Conservation (phyloP, 2,797 vertebrate genomes). For the Naso thynnoides region DNA sequence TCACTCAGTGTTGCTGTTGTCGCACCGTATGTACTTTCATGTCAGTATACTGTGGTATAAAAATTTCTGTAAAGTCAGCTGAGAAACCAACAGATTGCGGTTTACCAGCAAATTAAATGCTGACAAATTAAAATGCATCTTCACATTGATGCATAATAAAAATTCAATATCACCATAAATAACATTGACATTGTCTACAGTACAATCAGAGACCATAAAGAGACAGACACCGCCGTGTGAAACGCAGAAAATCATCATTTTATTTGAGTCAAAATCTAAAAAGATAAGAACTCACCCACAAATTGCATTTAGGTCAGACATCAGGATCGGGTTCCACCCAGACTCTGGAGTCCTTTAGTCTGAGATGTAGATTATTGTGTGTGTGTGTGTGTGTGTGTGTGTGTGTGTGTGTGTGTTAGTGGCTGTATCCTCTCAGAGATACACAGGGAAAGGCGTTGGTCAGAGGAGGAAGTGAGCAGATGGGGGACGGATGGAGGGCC, state of each 20-base stretch:
- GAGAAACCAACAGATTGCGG: too few species aligned
- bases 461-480: constrained; percentile 67
- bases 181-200: not conserved
- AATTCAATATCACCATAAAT: not conserved
- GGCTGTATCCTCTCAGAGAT: constrained; percentile 15
- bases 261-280: not conserved
- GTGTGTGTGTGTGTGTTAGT: not conserved
- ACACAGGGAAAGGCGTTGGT: constrained; percentile 29
- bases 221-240: not conserved
- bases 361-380: not conserved
- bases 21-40: too few species aligned
- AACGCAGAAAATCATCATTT: not conserved
- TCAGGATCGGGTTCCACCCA: not conserved
- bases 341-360: not conserved
- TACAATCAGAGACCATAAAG: not conserved
- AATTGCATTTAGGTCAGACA: not conserved
- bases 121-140: not conserved
- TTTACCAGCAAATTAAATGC: not conserved
- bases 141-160: not conserved
- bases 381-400: not conserved
- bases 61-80: too few species aligned
- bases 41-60: too few species aligned
- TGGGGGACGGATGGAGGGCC: constrained; percentile 61
- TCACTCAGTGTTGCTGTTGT: too few species aligned
- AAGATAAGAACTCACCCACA: not conserved